phyloP scores from a whole-genome alignment of 2,888 invertebrate genomes.

The Stenodera caucasica region DNA sequence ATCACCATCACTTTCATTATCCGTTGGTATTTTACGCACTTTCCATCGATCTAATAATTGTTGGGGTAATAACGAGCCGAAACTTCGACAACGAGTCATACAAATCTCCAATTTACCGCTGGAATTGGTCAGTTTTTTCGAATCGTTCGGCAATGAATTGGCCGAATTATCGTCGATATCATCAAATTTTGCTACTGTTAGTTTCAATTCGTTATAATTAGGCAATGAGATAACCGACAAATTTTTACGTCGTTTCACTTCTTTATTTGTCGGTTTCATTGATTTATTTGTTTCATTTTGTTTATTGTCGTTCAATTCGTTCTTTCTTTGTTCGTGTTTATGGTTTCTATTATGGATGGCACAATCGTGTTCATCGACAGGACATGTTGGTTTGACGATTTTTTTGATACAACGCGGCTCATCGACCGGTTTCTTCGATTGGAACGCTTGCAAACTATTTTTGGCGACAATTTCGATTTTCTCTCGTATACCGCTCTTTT shows the following conservation, averaged over 20 bases:
- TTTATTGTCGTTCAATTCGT: constrained; percentile 16
- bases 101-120: constrained; percentile 55
- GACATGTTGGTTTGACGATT: constrained; percentile 52
- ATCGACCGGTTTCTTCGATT: constrained; percentile 40
- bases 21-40: constrained; percentile 45
- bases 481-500: constrained; percentile 45
- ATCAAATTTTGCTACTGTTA: constrained; percentile 47
- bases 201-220: constrained; percentile 58
- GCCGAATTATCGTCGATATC: constrained; percentile 41
- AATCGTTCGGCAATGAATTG: constrained; percentile 46
- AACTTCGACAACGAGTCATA: constrained; percentile 56
- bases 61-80: constrained; percentile 56
- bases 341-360: constrained; percentile 37
- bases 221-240: constrained; percentile 60
- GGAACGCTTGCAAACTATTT: constrained; percentile 47
- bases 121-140: constrained; percentile 46
- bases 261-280: constrained; percentile 28
- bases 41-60: constrained; percentile 53
- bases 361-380: constrained; percentile 49
- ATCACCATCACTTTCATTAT: constrained; percentile 56
- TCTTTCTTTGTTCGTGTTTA: constrained; percentile 17
- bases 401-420: constrained; percentile 52
- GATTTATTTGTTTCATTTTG: constrained; percentile 12
- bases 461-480: constrained; percentile 51
- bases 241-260: constrained; percentile 54